Evolutionary conservation across 1,140 invertebrate genomes (phyloP).

Genomic region (Micrasema longulum): DNA sequence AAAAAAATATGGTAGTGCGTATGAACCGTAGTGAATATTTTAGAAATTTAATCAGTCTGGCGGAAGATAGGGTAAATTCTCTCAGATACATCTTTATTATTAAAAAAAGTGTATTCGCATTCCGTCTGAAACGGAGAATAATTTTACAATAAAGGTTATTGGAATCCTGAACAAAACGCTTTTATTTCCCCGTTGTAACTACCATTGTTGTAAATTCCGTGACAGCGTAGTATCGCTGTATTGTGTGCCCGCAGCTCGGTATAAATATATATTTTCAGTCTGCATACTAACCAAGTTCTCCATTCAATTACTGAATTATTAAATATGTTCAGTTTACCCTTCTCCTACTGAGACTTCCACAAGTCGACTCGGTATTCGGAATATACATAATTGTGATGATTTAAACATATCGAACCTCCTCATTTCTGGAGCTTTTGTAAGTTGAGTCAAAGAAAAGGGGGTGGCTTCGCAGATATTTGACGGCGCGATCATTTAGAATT

Average conservation of each 20-base stretch:
- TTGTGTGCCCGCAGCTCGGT: too few relatives aligned
- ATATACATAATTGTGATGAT: constrained; percentile 43
- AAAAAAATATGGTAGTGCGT: too few relatives aligned
- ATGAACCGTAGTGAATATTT: too few relatives aligned
- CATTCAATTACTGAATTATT: constrained; percentile 45
- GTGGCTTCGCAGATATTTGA: constrained; percentile 1
- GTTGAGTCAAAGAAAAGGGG: not conserved
- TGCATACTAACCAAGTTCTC: constrained; percentile 29
- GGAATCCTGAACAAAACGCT: constrained; percentile 26
- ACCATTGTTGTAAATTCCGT: constrained; percentile 26
- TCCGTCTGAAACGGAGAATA: too few relatives aligned
- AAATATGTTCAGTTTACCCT: constrained; percentile 37
- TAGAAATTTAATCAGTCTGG: too few relatives aligned
- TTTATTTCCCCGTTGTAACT: not conserved
- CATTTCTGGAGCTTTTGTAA: not conserved
- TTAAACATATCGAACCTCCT: constrained; percentile 42
- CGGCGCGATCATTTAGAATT: constrained; percentile 50
- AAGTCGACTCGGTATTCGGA: constrained; percentile 13
- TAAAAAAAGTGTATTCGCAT: too few relatives aligned
- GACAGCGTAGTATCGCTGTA: not conserved
- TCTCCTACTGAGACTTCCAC: constrained; percentile 11
- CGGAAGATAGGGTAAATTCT: too few relatives aligned
- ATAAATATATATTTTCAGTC: not conserved
- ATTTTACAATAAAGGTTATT: too few relatives aligned
- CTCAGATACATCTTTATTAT: too few relatives aligned